These are phyloP conservation scores for Pseudococcus viburni DNA, from an alignment of 2,888 invertebrate genomes.

Conservation along the genomic window DNA sequence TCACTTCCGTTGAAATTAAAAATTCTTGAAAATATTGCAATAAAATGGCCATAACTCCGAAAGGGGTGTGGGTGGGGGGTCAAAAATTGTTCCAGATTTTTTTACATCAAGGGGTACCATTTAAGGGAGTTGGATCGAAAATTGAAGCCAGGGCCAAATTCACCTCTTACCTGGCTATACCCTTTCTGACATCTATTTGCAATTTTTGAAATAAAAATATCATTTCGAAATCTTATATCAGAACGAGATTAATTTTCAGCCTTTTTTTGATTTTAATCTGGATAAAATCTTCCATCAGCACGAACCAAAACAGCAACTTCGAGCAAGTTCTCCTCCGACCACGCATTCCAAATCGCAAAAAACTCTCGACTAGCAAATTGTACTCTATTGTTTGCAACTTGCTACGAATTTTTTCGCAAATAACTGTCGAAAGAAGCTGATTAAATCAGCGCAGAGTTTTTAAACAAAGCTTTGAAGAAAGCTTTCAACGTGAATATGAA, in stretches of 20 bases:
- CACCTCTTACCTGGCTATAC: too few species aligned
- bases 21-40: too few species aligned
- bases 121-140: too few species aligned
- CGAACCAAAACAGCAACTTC: neutral
- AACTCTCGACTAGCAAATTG: neutral
- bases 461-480: conserved; percentile 8
- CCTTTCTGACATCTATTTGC: too few species aligned
- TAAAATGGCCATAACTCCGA: too few species aligned
- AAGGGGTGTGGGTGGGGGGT: too few species aligned
- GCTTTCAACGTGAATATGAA: conserved; percentile 9
- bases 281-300: neutral
- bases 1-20: too few species aligned
- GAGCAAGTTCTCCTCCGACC: neutral
- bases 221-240: too few species aligned
- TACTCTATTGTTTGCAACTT: neutral
- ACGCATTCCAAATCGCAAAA: too few species aligned
- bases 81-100: too few species aligned
- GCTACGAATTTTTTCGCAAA: neutral
- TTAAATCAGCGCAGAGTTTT: conserved; percentile 1
- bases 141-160: too few species aligned
- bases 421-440: conserved; percentile 13
- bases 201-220: neutral
- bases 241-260: neutral
- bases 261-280: neutral
- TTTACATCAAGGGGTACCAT: too few species aligned